Percentiles rank a stretch among this genome's conserved stretches.
phyloP scores from a whole-genome alignment of 2,888 invertebrate species.

The Hydriomena furcata region DNA sequence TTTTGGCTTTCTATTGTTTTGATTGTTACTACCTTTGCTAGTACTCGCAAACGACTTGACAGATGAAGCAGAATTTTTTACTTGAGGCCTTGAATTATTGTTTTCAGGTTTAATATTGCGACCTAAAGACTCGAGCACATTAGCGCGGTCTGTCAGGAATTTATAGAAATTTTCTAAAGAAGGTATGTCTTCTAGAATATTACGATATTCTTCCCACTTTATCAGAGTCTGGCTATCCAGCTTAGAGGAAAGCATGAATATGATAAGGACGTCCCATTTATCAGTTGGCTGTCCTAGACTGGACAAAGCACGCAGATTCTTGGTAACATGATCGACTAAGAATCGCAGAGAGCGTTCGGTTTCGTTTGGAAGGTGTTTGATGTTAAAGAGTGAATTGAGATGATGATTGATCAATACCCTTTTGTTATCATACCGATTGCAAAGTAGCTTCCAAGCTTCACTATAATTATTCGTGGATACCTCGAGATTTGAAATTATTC shows the following conservation, averaged over 20 bases:
- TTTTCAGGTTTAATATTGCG: slow-evolving; percentile 8
- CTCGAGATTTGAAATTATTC: slow-evolving; percentile 34
- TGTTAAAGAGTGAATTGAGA: slow-evolving; percentile 34
- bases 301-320: slow-evolving; percentile 29
- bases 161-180: slow-evolving; percentile 34
- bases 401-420: slow-evolving; percentile 36
- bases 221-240: slow-evolving; percentile 9
- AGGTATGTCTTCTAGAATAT: slow-evolving; percentile 24
- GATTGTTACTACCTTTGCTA: not conserved
- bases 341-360: slow-evolving; percentile 32
- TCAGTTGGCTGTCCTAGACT: slow-evolving; percentile 28
- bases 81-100: not conserved
- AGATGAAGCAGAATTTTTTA: not conserved
- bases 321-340: slow-evolving; percentile 37
- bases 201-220: slow-evolving; percentile 24
- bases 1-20: not conserved
- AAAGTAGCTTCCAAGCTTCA: slow-evolving; percentile 37
- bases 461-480: slow-evolving; percentile 16
- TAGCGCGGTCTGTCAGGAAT: slow-evolving; percentile 36
- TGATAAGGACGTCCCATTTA: slow-evolving; percentile 27
- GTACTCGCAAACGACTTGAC: not conserved
- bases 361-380: slow-evolving; percentile 28
- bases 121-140: slow-evolving; percentile 34
- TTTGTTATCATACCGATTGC: slow-evolving; percentile 35
- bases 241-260: slow-evolving; percentile 14